Base-by-base conservation (phyloP, 2,113 vertebrate species). In the Lophius piscatorius region DNA sequence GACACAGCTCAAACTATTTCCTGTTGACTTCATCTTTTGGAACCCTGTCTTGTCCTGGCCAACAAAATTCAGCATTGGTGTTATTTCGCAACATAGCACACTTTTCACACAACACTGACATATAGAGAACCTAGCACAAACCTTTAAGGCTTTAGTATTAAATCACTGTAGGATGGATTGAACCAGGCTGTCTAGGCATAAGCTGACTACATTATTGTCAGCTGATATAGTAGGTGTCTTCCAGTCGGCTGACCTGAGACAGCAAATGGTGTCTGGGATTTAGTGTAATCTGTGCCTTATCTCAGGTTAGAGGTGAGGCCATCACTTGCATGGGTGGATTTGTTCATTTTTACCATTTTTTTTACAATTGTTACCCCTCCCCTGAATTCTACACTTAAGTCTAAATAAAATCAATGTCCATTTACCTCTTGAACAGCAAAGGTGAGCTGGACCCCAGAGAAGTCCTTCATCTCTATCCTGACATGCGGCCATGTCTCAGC, bases 381-480 rank as follows among this genome's bases (percentile, higher is more conserved):
- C 8, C 3, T 35, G n/a, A 50, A 55, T 57, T 39, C 39, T n/a
- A 26, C 40, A 6, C 29, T n/a, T 1, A 33, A 36, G 23, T 70
- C n/a, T 50, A 20, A 64, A 40, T 29, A n/a, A 57, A 35, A 62
- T 72, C 40, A 18, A 51, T 70, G 47, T 12, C 41, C 44, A 54
- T 67, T 35, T 18, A 26, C 51, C 13, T 14, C 9, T 59, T 52
- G 7, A 59, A 49, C 74, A 90, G 90, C 16, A 63, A 82, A 76
- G 75, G 88, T 55, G 66, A 87, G 45, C 21, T 88, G 68, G 89
- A 91, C 82, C 90, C 88, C 8, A 83, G 89, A 67, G 88, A 92
- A 75, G 65, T 91, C 64, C 79, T 90, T 23, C 16, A 23, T 17
- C 58, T 90, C 57, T 89, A 83, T 69, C 87, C 85, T 0, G 66